Base-by-base conservation (phyloP, 2,113 vertebrate species). In the Upupa epops region DNA sequence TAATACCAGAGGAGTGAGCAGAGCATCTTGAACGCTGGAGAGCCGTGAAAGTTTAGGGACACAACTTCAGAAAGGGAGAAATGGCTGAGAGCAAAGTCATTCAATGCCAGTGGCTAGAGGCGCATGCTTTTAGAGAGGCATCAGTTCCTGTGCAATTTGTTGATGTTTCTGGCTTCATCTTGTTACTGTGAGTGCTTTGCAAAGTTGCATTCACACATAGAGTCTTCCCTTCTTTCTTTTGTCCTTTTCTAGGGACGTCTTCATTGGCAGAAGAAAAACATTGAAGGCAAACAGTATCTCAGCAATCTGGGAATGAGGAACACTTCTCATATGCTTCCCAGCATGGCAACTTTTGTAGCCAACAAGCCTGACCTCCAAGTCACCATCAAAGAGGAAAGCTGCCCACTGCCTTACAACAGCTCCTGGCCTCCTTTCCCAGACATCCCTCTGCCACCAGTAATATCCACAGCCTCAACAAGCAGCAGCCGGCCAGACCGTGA, bases 311-410 rank as follows among this genome's bases (percentile, higher is more conserved):
- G 98, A 51, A 97, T 97, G 94, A 97, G 97, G 96, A 97, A 97
- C 72, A 86, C 76, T 94, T 80, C 98, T 54, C 98, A 97, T 77
- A 97, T 98, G 61, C 98, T 99, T 49, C 99, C 99, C 13, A 89
- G 98, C 96, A 99, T 99, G 98, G 98, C 98, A 19, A 98, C 98
- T 26, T 99, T 99, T 75, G 98, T 99, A 96, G 98, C 96, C 37
- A 98, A 96, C 95, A 99, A 99, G 86, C 97, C 98, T 32, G 98
- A 98, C 93, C 98, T 99, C 83, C 97, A 98, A 95, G 98, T 99
- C 59, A 99, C 98, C 75, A 97, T 98, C 95, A 98, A 98, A 83
- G 98, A 98, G 60, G 98, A 99, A 97, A 98, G 97, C 49, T 89
- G 90, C 65, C 98, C 98, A 3, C 63, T 98, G 97, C 98, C 98